These are phyloP conservation scores for Xestia ashworthii DNA, from an alignment of 2,888 invertebrate species.

Conservation along the genomic window DNA sequence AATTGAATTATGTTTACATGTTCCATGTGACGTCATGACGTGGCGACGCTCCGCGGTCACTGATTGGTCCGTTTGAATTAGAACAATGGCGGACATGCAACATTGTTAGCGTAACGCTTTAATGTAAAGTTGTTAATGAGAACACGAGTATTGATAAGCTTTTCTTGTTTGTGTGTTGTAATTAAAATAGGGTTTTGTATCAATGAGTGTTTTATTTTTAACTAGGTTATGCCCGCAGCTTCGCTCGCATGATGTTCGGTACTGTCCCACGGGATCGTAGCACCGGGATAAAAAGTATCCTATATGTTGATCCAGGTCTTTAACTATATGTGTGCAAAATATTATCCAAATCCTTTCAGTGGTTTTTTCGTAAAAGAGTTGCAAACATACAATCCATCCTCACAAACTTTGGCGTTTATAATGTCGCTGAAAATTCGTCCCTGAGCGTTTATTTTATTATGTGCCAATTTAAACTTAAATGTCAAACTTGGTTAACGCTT, in stretches of 20 bases:
- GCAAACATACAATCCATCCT: too few species aligned
- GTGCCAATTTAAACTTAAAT: slow-evolving; percentile 24
- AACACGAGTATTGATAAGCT: slow-evolving; percentile 63
- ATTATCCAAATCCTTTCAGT: too few species aligned
- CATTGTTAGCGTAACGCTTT: slow-evolving; percentile 60
- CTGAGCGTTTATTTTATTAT: background rate
- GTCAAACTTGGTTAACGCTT: slow-evolving; percentile 19
- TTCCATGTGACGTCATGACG: slow-evolving; percentile 58
- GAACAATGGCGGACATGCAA: slow-evolving; percentile 81
- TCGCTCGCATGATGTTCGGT: too few species aligned
- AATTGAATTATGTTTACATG: slow-evolving; percentile 89
- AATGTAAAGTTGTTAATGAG: slow-evolving; percentile 59
- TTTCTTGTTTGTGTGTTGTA: slow-evolving; percentile 51
- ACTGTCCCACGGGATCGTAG: too few species aligned
- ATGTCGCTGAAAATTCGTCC: slow-evolving; percentile 8
- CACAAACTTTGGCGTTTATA: too few species aligned
- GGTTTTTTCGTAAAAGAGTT: too few species aligned
- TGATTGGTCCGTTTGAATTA: slow-evolving; percentile 80
- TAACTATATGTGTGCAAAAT: too few species aligned
- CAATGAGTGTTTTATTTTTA: slow-evolving; percentile 3
- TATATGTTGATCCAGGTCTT: too few species aligned
- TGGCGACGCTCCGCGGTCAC: slow-evolving; percentile 66
- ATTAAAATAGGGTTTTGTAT: slow-evolving; percentile 38
- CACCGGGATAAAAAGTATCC: too few species aligned
- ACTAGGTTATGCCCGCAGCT: too few species aligned